Conservation (phyloP, 37 sponge, comb jelly and placozoan species). For the Halichondria panicea region DNA sequence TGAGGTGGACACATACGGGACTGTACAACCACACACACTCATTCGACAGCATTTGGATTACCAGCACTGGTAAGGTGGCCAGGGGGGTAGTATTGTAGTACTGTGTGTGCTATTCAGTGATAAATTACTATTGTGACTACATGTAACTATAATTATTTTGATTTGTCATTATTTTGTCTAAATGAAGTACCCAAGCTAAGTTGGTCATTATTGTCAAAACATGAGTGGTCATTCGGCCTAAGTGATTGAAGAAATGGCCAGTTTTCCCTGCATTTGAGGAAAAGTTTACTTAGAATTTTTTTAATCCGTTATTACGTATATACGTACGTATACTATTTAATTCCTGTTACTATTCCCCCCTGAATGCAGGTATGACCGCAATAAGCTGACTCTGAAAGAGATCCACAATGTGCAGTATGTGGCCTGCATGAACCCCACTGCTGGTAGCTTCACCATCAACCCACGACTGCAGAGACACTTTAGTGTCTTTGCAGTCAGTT, state of each 20-base stretch:
- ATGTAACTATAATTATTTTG: too few species aligned
- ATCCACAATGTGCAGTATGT: slow-evolving; percentile 96
- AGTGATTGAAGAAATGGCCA: too few species aligned
- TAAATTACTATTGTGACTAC: too few species aligned
- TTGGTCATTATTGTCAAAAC: too few species aligned
- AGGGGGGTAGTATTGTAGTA: too few species aligned
- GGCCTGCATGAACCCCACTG: slow-evolving; percentile 99
- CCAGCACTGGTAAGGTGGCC: slow-evolving; percentile 91
- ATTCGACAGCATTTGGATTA: slow-evolving; percentile 98
- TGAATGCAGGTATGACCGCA: slow-evolving; percentile 83
- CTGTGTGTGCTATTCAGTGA: too few species aligned
- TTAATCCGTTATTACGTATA: too few species aligned
- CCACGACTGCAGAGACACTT: slow-evolving; percentile 98
- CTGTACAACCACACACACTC: slow-evolving; percentile 97
- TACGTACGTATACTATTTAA: not conserved
- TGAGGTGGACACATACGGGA: slow-evolving; percentile 95
- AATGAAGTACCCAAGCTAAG: too few species aligned
- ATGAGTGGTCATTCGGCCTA: too few species aligned
- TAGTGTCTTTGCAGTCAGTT: slow-evolving; percentile 97
- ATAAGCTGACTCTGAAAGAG: slow-evolving; percentile 94
- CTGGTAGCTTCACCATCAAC: slow-evolving; percentile 99
- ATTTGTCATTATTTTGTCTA: too few species aligned
- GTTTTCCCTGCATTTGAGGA: too few species aligned
- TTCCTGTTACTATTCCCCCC: not conserved
- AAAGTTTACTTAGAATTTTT: too few species aligned